Conservation (phyloP, 2,113 vertebrate species). For the Fregetta grallaria region DNA sequence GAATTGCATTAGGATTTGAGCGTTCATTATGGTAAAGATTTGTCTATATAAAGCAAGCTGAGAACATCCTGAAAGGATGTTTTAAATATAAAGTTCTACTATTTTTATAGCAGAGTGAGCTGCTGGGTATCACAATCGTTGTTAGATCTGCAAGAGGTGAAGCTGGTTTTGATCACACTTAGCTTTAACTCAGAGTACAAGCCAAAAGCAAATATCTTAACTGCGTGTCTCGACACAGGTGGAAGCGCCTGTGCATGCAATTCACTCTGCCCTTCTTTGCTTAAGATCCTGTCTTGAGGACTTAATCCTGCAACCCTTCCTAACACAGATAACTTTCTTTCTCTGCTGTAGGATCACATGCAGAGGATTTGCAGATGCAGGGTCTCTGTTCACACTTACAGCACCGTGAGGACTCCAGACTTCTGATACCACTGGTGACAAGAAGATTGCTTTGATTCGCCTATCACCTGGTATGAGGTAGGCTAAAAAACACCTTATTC, state of each 20-base stretch:
- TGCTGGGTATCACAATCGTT: neutral
- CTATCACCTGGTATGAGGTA: neutral
- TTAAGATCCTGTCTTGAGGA: neutral
- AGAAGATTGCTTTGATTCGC: neutral
- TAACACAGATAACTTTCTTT: fast-evolving
- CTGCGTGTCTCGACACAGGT: neutral
- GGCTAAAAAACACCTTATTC: neutral
- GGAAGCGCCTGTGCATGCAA: neutral
- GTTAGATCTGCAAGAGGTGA: neutral
- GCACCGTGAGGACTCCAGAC: neutral
- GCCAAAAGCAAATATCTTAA: neutral
- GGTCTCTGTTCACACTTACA: neutral
- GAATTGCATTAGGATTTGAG: neutral
- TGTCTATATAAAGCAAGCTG: neutral
- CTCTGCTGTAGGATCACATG: neutral
- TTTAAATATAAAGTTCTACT: neutral
- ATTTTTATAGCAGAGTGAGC: neutral
- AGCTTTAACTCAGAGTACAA: neutral
- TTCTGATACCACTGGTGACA: neutral
- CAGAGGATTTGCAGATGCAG: neutral
- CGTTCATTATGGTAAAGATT: neutral
- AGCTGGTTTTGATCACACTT: neutral
- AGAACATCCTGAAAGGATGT: neutral
- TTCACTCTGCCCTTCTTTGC: neutral
- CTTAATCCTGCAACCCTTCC: neutral